Percentiles rank a stretch among this genome's conserved stretches.
Evolutionary conservation across 2,113 vertebrate genomes (phyloP).

Genomic region (Ariopsis seemanni): DNA sequence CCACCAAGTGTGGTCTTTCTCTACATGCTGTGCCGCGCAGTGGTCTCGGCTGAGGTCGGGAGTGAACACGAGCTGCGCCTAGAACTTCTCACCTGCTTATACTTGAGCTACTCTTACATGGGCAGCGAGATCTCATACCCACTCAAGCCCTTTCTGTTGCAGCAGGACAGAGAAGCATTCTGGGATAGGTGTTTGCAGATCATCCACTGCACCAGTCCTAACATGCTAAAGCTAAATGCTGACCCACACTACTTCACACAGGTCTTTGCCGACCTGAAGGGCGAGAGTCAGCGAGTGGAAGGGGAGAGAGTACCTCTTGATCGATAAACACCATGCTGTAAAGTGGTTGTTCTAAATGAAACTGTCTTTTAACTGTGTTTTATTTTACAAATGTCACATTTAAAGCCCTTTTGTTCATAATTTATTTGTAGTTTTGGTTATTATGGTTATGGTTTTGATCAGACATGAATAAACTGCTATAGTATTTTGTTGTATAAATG

Average conservation of each 20-base stretch:
- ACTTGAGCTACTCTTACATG: constrained; percentile 78
- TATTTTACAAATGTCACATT: neutral
- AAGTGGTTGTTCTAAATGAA: neutral
- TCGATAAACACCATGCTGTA: constrained; percentile 2
- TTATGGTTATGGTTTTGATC: too few relatives aligned
- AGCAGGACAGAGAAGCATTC: constrained; percentile 74
- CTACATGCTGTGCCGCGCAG: constrained; percentile 76
- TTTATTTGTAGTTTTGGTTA: neutral
- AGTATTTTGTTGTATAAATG: constrained; percentile 8
- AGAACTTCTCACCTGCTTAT: constrained; percentile 76
- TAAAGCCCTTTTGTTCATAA: neutral
- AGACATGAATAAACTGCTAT: neutral
- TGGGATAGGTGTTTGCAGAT: constrained; percentile 77
- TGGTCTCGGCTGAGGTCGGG: constrained; percentile 71
- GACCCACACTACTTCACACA: constrained; percentile 77
- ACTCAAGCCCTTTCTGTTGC: constrained; percentile 75
- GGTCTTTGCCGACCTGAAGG: constrained; percentile 76
- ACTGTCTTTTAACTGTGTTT: neutral
- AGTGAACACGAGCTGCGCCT: constrained; percentile 75
- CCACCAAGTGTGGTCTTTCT: constrained; percentile 78
- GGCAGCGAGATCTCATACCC: constrained; percentile 79
- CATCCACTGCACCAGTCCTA: constrained; percentile 75
- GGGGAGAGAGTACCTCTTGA: constrained; percentile 1
- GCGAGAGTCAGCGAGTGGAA: constrained; percentile 68
- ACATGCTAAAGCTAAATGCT: constrained; percentile 78